Evolutionary conservation across 2,797 vertebrate species (phyloP).

Genomic region (Gymnoscopelus microlampas): DNA sequence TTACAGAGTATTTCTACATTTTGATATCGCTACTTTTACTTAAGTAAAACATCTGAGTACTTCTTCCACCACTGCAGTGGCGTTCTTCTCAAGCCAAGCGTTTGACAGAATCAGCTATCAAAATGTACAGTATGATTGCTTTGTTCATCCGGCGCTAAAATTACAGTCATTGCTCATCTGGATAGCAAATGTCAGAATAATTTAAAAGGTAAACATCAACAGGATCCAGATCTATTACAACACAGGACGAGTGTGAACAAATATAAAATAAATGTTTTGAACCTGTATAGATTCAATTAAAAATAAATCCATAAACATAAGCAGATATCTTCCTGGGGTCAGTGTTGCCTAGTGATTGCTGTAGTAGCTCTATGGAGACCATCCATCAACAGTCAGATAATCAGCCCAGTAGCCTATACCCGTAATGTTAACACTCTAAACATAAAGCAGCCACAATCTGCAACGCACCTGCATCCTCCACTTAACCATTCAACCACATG

Average conservation of each 20-base stretch:
- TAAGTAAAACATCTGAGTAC: no score
- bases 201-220: slow-evolving; percentile 63
- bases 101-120: slow-evolving; percentile 77
- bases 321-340: slow-evolving; percentile 7
- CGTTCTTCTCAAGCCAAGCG: slow-evolving; percentile 74
- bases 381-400: slow-evolving; percentile 41
- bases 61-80: slow-evolving; percentile 17
- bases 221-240: slow-evolving; percentile 54
- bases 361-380: slow-evolving; percentile 31
- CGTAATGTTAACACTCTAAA: no score
- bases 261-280: slow-evolving; percentile 43
- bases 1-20: no score
- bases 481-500: no score
- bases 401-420: slow-evolving; percentile 15
- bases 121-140: slow-evolving; percentile 70
- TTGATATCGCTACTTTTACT: no score
- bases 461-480: no score
- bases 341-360: slow-evolving; percentile 33
- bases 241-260: slow-evolving; percentile 27
- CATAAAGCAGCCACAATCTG: no score
- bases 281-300: slow-evolving; percentile 5
- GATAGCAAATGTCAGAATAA: slow-evolving; percentile 68
- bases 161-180: slow-evolving; percentile 70
- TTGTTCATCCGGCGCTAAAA: slow-evolving; percentile 65
- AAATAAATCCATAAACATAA: slow-evolving; percentile 5